Conservation (phyloP, 2,888 invertebrate genomes). For the Pachymerium ferrugineum region DNA sequence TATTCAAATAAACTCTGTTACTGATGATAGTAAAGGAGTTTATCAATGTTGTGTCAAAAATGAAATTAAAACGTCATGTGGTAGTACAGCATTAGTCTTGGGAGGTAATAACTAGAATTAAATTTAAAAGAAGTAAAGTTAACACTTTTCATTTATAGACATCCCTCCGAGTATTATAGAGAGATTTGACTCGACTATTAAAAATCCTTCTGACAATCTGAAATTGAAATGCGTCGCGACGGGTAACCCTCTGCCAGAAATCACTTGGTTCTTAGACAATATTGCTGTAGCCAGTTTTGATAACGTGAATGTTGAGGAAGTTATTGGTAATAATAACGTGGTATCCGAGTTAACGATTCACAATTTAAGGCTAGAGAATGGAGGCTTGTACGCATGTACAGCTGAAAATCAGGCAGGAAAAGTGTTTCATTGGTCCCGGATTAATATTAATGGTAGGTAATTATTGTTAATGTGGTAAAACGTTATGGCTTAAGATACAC, state of each 20-base stretch:
- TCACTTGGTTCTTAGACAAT: not conserved
- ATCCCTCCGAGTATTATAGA: not conserved
- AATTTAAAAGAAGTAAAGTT: too few relatives aligned
- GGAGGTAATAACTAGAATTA: not conserved
- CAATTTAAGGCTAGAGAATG: not conserved
- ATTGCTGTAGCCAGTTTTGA: not conserved
- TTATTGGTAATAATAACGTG: not conserved
- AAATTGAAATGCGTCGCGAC: not conserved
- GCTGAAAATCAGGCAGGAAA: not conserved
- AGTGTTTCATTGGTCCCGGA: not conserved
- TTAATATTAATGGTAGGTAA: conserved; percentile 4
- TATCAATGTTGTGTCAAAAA: conserved; percentile 20
- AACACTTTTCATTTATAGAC: too few relatives aligned
- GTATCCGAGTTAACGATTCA: not conserved
- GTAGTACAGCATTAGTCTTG: not conserved
- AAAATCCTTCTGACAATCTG: not conserved
- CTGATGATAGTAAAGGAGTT: not conserved
- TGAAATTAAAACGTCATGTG: not conserved
- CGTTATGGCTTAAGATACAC: not conserved
- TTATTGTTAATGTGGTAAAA: not conserved
- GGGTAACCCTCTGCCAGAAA: not conserved
- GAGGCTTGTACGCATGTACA: conserved; percentile 1
- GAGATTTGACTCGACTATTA: not conserved
- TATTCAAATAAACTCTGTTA: not conserved
- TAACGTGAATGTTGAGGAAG: not conserved